These are phyloP conservation scores for Eueides isabella DNA, from an alignment of 1,140 invertebrate species.

Conservation along the genomic window DNA sequence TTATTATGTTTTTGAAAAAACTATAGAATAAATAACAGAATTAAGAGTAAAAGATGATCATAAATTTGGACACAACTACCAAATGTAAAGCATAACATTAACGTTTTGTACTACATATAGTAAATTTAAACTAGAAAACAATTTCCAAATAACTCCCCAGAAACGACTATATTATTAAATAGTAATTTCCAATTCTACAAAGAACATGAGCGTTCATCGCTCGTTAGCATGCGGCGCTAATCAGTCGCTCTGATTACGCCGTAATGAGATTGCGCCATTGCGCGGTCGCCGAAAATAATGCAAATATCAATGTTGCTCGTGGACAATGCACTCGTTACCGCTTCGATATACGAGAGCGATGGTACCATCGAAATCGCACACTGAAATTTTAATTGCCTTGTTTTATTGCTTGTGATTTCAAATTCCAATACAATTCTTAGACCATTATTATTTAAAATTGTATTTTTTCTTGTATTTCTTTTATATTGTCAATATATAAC, in stretches of 20 bases:
- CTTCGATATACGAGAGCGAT: background rate
- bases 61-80: no score
- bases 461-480: background rate
- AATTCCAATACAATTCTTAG: background rate
- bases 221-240: constrained; percentile 65
- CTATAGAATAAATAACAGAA: no score
- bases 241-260: constrained; percentile 68
- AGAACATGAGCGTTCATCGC: constrained; percentile 24
- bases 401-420: background rate
- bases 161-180: background rate
- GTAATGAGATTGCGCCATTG: constrained; percentile 56
- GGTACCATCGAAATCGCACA: background rate
- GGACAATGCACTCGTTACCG: constrained; percentile 35
- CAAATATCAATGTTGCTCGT: constrained; percentile 43
- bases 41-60: no score
- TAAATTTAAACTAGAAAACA: no score
- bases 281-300: constrained; percentile 58
- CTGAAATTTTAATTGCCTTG: background rate
- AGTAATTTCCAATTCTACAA: constrained; percentile 15
- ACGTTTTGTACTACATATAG: no score
- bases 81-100: no score
- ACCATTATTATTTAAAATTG: background rate
- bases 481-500: no score
- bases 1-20: no score
- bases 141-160: no score